Conservation (phyloP, 2,888 invertebrate genomes). For the Megaustenia siamemsis region DNA sequence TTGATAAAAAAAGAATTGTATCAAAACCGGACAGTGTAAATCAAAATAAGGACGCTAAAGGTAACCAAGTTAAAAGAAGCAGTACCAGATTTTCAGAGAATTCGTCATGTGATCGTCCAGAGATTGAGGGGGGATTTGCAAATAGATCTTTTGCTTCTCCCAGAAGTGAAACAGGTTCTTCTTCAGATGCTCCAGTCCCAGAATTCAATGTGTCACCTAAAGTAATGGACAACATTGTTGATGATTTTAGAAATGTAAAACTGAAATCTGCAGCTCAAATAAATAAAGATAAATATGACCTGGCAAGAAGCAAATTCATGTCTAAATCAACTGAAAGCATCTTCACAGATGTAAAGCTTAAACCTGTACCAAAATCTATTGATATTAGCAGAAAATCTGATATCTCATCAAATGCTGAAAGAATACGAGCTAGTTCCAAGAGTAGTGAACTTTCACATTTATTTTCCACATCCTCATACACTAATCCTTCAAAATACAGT, state of each 20-base stretch:
- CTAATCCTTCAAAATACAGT: neutral
- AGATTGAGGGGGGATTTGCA: neutral
- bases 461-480: neutral
- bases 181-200: neutral
- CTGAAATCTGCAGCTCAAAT: constrained; percentile 33
- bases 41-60: neutral
- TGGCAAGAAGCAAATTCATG: constrained; percentile 43
- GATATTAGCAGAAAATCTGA: constrained; percentile 26
- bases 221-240: neutral
- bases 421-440: constrained; percentile 35
- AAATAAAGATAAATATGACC: neutral
- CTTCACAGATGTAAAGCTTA: constrained; percentile 45
- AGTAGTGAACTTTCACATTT: constrained; percentile 44
- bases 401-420: constrained; percentile 24
- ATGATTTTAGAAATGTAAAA: constrained; percentile 39
- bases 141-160: neutral
- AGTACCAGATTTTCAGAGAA: neutral
- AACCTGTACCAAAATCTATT: constrained; percentile 39
- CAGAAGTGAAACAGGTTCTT: neutral
- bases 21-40: neutral
- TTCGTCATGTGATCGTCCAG: neutral
- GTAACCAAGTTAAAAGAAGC: neutral
- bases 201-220: neutral
- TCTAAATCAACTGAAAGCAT: constrained; percentile 48
- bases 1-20: neutral